Base-by-base conservation (phyloP, 1,140 invertebrate genomes). In the Gonioctena quinquepunctata region DNA sequence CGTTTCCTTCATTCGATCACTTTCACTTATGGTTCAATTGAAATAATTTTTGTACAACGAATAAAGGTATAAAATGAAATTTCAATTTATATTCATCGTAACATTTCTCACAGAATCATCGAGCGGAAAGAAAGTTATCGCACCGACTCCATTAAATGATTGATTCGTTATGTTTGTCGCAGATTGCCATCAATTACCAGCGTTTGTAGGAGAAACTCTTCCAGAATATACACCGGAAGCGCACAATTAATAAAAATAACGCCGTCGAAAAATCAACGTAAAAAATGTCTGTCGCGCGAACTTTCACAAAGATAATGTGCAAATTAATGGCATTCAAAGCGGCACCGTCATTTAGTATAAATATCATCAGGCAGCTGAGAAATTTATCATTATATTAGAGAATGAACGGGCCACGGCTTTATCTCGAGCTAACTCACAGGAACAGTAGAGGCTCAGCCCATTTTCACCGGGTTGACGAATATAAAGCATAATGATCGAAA, bases 311-410 rank as follows among this genome's bases (percentile, higher is more conserved):
- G 56, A 23, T 59, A 59, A 59, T 59, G 21, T 59, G 56, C 23
- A 66, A 70, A 70, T 66, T 66, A 70, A 70, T 54, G 69, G 28
- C 60, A 66, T 60, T 59, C 52, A 61, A 54, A 50, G 56, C 69
- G 50, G 63, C 57, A 65, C 33, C 59, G 65, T 68, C 70, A 68
- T 71, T 71, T 68, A 71, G 64, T 63, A 68, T 71, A 71, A 71
- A 71, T 68, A 71, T 68, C 66, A 69, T 61, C 71, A 65, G 42
- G 54, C 19, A 57, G 50, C 49, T 64, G 67, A 67, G 56, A 73
- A 65, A 74, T 74, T 74, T 69, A 74, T 74, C 72, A 74, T 74
- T 50, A 59, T 61, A 68, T 71, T 74, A 71, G 49, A 67, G 64
- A 54, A 62, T 59, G 61, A 64, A 57, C 54, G 63, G 21, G 22